Percentiles rank a stretch among this genome's conserved stretches.
phyloP scores from a whole-genome alignment of 2,797 vertebrate species.

The Heterohyrax brucei region DNA sequence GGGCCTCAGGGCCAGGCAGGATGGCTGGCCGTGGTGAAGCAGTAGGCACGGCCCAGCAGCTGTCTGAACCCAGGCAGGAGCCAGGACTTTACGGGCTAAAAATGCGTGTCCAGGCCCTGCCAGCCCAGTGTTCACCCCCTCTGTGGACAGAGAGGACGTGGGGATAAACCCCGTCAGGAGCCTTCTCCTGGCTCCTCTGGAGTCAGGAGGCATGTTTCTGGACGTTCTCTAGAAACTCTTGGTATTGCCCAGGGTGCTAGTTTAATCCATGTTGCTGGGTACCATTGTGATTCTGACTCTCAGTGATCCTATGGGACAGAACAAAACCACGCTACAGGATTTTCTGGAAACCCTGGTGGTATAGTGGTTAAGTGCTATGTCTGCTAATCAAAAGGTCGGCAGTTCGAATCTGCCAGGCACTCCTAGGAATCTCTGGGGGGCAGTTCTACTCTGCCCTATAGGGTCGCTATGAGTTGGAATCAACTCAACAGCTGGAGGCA shows the following conservation, averaged over 20 bases:
- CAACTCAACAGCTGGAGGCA: no score
- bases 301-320: background rate
- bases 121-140: background rate
- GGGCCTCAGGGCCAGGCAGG: fast-evolving
- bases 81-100: fast-evolving
- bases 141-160: fast-evolving
- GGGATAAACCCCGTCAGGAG: background rate
- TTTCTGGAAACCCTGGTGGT: no score
- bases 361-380: background rate
- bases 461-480: no score
- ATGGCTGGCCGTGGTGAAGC: fast-evolving
- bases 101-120: background rate
- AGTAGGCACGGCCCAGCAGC: background rate
- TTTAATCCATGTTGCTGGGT: background rate
- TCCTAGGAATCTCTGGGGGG: no score
- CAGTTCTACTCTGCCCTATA: no score
- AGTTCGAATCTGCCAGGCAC: background rate
- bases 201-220: background rate
- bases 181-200: slow-evolving; percentile 52
- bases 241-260: no score
- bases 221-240: background rate
- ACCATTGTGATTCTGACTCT: background rate
- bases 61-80: background rate
- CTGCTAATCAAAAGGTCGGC: background rate
- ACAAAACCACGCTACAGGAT: background rate